These are phyloP conservation scores for Mustela lutreola DNA, from an alignment of 2,113 vertebrate species.

Conservation along the genomic window DNA sequence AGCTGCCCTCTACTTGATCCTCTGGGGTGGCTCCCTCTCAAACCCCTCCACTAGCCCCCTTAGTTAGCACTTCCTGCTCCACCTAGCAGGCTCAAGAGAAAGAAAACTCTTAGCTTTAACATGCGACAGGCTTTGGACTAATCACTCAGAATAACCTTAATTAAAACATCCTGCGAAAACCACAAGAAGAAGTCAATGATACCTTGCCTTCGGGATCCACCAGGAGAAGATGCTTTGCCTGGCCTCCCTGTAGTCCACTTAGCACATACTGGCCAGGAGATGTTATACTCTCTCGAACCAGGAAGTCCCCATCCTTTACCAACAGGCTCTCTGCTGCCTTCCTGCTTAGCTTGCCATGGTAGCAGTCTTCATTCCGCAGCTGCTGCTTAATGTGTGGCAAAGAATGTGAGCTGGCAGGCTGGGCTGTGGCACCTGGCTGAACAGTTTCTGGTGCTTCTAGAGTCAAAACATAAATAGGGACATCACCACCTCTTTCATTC, in stretches of 20 bases:
- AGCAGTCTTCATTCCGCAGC: conserved; percentile 93
- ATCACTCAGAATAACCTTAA: background rate
- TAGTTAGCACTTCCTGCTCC: background rate
- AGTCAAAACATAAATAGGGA: conserved; percentile 76
- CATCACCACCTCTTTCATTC: background rate
- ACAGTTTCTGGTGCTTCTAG: conserved; percentile 85
- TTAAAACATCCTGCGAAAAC: background rate
- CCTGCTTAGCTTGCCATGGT: conserved; percentile 94
- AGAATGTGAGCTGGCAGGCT: conserved; percentile 71
- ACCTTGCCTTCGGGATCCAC: conserved; percentile 97
- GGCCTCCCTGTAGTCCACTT: conserved; percentile 94
- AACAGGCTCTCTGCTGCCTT: conserved; percentile 94
- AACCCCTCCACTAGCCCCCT: background rate
- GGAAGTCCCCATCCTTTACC: conserved; percentile 93
- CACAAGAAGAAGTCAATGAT: conserved; percentile 44
- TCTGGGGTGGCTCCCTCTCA: background rate
- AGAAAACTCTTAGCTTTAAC: background rate
- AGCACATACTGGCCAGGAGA: conserved; percentile 95
- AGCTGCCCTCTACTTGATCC: background rate
- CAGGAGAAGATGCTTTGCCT: conserved; percentile 94
- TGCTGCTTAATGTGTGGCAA: conserved; percentile 86
- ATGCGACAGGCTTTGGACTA: background rate
- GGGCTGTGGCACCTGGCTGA: conserved; percentile 83
- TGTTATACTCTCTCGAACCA: conserved; percentile 94
- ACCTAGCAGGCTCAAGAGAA: background rate